Evolutionary conservation across 1,140 invertebrate species (phyloP).

Genomic region (Sycophila sp.): DNA sequence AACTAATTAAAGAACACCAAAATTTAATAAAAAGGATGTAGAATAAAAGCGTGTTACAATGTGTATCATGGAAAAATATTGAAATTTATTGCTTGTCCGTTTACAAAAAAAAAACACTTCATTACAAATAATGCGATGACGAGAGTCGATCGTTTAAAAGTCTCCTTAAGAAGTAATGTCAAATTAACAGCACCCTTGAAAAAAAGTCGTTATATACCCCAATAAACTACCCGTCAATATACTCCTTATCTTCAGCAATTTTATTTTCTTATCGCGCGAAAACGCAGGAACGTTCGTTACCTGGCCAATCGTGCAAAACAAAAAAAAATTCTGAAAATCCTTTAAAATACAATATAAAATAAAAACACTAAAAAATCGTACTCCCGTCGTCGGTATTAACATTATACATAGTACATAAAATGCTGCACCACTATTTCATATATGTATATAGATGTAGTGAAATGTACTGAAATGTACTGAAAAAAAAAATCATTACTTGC

Average conservation of each 20-base stretch:
- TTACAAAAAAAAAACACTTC: slow-evolving; percentile 27
- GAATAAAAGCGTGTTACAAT: slow-evolving; percentile 2
- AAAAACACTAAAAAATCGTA: too few species aligned
- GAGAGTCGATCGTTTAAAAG: too few species aligned
- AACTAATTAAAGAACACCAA: neutral
- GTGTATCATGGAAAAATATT: slow-evolving; percentile 18
- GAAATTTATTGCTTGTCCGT: slow-evolving; percentile 26
- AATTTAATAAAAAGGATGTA: neutral
- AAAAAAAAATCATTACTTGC: neutral
- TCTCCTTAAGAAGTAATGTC: too few species aligned
- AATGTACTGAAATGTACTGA: too few species aligned
- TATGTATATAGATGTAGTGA: neutral
- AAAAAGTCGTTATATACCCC: too few species aligned
- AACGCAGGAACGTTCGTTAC: neutral
- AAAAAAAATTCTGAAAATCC: neutral
- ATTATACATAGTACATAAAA: neutral
- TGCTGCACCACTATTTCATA: neutral
- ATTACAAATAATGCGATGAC: slow-evolving; percentile 15
- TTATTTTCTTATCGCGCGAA: neutral
- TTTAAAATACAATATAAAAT: neutral
- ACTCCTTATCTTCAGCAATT: slow-evolving; percentile 4
- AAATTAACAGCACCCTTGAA: too few species aligned
- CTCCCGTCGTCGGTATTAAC: slow-evolving; percentile 6
- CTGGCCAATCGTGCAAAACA: too few species aligned
- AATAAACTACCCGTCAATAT: too few species aligned